These are phyloP conservation scores for Eubasilissa splendida DNA, from an alignment of 2,888 invertebrate genomes.

Conservation along the genomic window DNA sequence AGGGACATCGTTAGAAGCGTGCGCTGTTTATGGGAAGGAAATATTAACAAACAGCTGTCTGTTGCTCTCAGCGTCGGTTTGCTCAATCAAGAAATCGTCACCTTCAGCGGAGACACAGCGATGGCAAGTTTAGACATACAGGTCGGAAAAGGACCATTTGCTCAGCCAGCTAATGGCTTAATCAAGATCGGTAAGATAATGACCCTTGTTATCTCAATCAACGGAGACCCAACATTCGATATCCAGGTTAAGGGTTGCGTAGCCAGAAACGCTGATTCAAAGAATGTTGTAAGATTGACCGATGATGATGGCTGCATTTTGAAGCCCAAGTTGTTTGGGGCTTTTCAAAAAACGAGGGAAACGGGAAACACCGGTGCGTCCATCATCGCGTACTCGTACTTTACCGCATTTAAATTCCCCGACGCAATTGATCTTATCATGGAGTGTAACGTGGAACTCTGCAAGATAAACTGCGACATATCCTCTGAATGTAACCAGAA, in stretches of 20 bases:
- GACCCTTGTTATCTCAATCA: slow-evolving; percentile 86
- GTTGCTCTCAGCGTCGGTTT: slow-evolving; percentile 85
- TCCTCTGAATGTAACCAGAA: slow-evolving; percentile 79
- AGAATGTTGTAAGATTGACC: slow-evolving; percentile 79
- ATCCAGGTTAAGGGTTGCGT: slow-evolving; percentile 84
- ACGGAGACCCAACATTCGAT: slow-evolving; percentile 86
- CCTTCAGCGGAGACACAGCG: slow-evolving; percentile 89
- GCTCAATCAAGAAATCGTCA: slow-evolving; percentile 85
- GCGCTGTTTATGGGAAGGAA: slow-evolving; percentile 87
- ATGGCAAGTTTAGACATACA: slow-evolving; percentile 85
- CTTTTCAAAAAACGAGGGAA: slow-evolving; percentile 85
- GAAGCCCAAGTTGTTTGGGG: slow-evolving; percentile 85
- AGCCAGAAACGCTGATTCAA: slow-evolving; percentile 80
- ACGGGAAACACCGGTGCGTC: slow-evolving; percentile 82
- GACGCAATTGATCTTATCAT: slow-evolving; percentile 88
- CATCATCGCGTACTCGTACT: slow-evolving; percentile 84
- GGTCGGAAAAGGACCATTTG: slow-evolving; percentile 83
- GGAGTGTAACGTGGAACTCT: slow-evolving; percentile 87
- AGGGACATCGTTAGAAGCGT: slow-evolving; percentile 87
- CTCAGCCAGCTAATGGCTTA: slow-evolving; percentile 81
- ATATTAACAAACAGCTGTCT: slow-evolving; percentile 81
- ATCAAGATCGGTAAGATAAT: slow-evolving; percentile 87
- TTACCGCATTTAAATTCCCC: slow-evolving; percentile 88
- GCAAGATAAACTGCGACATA: slow-evolving; percentile 85
- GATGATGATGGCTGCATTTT: slow-evolving; percentile 84